Evolutionary conservation across 1,140 invertebrate species (phyloP).

Genomic region (Eurytemora carolleeae): DNA sequence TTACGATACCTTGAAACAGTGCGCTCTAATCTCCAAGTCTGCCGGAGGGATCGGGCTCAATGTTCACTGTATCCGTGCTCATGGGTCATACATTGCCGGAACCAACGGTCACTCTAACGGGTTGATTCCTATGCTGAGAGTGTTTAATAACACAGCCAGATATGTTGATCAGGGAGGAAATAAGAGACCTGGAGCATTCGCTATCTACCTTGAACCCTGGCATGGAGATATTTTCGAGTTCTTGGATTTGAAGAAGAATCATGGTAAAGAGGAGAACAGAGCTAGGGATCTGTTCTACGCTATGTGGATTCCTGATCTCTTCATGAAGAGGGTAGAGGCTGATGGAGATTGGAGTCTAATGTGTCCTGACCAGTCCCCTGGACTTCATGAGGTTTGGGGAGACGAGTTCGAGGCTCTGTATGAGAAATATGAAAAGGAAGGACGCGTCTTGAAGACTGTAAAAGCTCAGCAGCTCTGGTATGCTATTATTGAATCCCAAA

Average conservation of each 20-base stretch:
- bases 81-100: conserved; percentile 74
- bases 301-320: conserved; percentile 95
- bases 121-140: conserved; percentile 86
- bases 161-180: conserved; percentile 98
- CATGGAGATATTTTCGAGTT: conserved; percentile 95
- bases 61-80: conserved; percentile 84
- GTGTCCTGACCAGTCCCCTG: conserved; percentile 86
- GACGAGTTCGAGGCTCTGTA: conserved; percentile 85
- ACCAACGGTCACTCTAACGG: conserved; percentile 92
- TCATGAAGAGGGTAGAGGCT: conserved; percentile 84
- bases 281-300: conserved; percentile 95
- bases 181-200: conserved; percentile 96
- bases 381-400: conserved; percentile 75
- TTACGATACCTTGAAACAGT: conserved; percentile 78
- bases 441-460: conserved; percentile 49
- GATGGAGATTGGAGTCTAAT: conserved; percentile 82
- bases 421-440: conserved; percentile 64
- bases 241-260: conserved; percentile 81
- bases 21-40: conserved; percentile 87
- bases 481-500: conserved; percentile 82
- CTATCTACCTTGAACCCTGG: conserved; percentile 97
- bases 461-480: conserved; percentile 78
- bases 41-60: conserved; percentile 94
- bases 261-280: conserved; percentile 72
- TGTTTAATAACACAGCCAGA: conserved; percentile 73